Evolutionary conservation across 2,888 invertebrate genomes (phyloP).

Genomic region (Blomia tropicalis): DNA sequence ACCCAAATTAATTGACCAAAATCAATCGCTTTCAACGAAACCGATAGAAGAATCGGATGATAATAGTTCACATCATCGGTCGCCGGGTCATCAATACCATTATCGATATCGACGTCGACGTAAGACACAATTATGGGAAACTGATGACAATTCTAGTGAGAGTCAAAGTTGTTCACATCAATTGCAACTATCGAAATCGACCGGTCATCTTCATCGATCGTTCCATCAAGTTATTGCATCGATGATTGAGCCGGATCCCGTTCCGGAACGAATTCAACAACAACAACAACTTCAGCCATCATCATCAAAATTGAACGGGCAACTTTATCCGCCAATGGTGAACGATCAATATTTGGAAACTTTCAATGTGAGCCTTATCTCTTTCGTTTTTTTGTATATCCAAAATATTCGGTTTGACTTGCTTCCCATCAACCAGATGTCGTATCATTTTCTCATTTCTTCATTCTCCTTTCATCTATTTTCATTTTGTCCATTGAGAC

Average conservation of each 20-base stretch:
- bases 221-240: background rate
- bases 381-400: background rate
- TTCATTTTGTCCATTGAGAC: no score
- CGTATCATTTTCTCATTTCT: background rate
- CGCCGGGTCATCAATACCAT: background rate
- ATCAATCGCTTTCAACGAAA: background rate
- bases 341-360: background rate
- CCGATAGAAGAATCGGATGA: background rate
- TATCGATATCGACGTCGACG: conserved; percentile 8
- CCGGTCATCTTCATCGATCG: background rate
- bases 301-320: background rate
- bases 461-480: background rate
- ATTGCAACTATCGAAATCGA: background rate
- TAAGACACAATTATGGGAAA: conserved; percentile 1
- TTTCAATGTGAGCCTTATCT: background rate
- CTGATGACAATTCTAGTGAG: background rate
- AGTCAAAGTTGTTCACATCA: conserved; percentile 1
- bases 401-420: background rate
- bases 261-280: background rate
- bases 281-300: background rate
- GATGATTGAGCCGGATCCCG: background rate
- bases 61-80: background rate
- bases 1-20: background rate
- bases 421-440: conserved; percentile 5
- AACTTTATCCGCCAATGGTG: no score